Percentiles rank a stretch among this genome's conserved stretches.
Evolutionary conservation across 2,797 vertebrate species (phyloP).

Genomic region (Cyprinella venusta): DNA sequence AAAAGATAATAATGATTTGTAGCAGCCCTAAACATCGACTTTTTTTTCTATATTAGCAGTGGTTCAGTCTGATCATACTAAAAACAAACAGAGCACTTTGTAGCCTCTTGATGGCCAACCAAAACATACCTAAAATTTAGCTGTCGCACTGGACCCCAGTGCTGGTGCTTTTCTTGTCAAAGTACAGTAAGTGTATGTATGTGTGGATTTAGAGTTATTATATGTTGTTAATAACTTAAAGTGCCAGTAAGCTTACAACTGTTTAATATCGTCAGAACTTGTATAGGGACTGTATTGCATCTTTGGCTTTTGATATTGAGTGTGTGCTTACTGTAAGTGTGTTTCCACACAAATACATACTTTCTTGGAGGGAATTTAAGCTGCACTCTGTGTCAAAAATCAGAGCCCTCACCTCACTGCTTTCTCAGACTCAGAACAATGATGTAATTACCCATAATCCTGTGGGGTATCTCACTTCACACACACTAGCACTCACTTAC

Average conservation of each 20-base stretch:
- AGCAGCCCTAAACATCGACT: neutral
- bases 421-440: conserved; percentile 38
- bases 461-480: conserved; percentile 32
- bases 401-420: conserved; percentile 19
- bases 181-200: neutral
- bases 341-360: neutral
- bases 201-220: neutral
- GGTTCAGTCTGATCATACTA: conserved; percentile 79
- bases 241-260: conserved; percentile 61
- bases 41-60: conserved; percentile 31
- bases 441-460: conserved; percentile 60
- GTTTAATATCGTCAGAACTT: conserved; percentile 65
- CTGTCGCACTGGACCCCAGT: conserved; percentile 63
- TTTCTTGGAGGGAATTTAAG: conserved; percentile 1
- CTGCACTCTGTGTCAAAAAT: conserved; percentile 24
- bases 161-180: conserved; percentile 66
- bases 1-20: neutral
- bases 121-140: conserved; percentile 83
- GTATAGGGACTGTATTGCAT: conserved; percentile 75
- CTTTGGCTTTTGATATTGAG: conserved; percentile 42
- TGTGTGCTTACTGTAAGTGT: neutral
- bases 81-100: conserved; percentile 85
- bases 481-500: conserved; percentile 44
- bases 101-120: conserved; percentile 77
- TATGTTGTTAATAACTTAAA: conserved; percentile 43